phyloP scores from a whole-genome alignment of 2,888 invertebrate species.

The Campaea margaritaria region DNA sequence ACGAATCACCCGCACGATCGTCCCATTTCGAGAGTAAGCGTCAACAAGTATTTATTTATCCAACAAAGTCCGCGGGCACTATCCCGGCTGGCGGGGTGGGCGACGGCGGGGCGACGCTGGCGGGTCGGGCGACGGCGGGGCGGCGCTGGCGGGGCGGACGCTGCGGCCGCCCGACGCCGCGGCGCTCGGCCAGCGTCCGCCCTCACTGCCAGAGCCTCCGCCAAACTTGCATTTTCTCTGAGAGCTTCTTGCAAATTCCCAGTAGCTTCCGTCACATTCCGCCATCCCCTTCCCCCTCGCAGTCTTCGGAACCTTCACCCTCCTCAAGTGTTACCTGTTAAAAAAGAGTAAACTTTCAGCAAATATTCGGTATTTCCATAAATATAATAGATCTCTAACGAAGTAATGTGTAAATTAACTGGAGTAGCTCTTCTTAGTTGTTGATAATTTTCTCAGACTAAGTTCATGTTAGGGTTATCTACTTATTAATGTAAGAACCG shows the following conservation, averaged over 20 bases:
- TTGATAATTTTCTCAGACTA: too few species aligned
- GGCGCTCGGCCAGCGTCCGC: slow-evolving; percentile 49
- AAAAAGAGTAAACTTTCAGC: slow-evolving; percentile 10
- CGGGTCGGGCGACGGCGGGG: slow-evolving; percentile 37
- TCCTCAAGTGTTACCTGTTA: slow-evolving; percentile 93
- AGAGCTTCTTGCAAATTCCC: slow-evolving; percentile 95
- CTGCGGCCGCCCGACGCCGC: slow-evolving; percentile 32
- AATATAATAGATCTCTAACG: not conserved
- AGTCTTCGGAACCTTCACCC: slow-evolving; percentile 89
- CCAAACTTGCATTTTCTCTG: slow-evolving; percentile 95
- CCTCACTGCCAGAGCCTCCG: slow-evolving; percentile 91
- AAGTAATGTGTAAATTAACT: not conserved
- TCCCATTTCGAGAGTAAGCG: slow-evolving; percentile 81
- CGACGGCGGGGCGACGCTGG: slow-evolving; percentile 34
- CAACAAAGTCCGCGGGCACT: slow-evolving; percentile 55
- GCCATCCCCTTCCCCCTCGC: slow-evolving; percentile 83
- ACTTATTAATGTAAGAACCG: not conserved
- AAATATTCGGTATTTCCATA: not conserved
- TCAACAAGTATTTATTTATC: slow-evolving; percentile 78
- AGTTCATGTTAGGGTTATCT: too few species aligned
- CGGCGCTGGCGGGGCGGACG: slow-evolving; percentile 39
- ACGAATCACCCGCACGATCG: slow-evolving; percentile 71
- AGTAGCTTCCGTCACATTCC: slow-evolving; percentile 97
- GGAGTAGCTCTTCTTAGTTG: not conserved
- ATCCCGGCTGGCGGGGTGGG: slow-evolving; percentile 29